These are phyloP conservation scores for Philonicus albiceps DNA, from an alignment of 2,888 invertebrate genomes.

Conservation along the genomic window DNA sequence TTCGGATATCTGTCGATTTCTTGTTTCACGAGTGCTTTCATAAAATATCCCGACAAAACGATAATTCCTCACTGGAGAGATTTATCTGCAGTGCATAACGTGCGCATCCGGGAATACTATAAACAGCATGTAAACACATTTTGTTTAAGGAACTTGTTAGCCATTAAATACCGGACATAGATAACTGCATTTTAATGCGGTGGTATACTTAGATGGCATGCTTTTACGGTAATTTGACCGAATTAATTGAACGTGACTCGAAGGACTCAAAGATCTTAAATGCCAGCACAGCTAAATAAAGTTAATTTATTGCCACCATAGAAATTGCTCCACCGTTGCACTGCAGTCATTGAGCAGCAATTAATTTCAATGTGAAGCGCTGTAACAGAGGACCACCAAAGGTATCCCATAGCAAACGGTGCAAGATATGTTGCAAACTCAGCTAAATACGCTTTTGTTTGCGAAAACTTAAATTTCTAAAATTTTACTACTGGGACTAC, in stretches of 20 bases:
- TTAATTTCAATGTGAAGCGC: not conserved
- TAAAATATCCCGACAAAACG: not conserved
- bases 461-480: not conserved
- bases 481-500: not conserved
- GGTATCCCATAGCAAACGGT: not conserved
- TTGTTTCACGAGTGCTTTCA: not conserved
- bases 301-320: not conserved
- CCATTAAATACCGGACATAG: not conserved
- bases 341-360: not conserved
- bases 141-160: not conserved
- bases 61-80: not conserved
- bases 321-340: not conserved
- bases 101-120: not conserved
- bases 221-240: not conserved
- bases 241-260: slow-evolving; percentile 10
- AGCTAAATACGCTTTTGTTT: not conserved
- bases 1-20: not conserved
- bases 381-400: not conserved
- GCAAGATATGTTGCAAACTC: not conserved
- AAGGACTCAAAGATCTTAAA: not conserved
- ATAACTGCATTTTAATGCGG: not conserved
- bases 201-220: not conserved
- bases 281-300: not conserved
- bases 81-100: not conserved
- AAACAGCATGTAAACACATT: slow-evolving; percentile 15